Percentiles rank a stretch among this genome's conserved stretches.
Conservation (phyloP, 2,797 vertebrate species). For the Cichlasoma orientale region DNA sequence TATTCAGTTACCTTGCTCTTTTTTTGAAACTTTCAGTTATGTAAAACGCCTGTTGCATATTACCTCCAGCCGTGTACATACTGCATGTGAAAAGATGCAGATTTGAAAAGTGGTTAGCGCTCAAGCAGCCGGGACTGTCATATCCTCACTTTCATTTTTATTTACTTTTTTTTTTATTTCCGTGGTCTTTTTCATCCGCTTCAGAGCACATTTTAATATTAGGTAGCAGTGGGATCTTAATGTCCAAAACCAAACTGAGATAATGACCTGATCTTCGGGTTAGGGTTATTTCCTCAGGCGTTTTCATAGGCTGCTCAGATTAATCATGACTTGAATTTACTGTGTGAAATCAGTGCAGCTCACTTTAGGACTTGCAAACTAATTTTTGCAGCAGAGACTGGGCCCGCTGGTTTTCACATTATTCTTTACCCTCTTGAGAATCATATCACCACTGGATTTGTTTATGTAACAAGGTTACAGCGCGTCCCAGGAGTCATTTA, state of each 20-base stretch:
- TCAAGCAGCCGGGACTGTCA: background rate
- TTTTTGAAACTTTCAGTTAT: background rate
- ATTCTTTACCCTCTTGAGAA: background rate
- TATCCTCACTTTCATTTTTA: background rate
- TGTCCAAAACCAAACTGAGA: background rate
- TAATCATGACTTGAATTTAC: background rate
- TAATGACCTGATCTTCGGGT: background rate
- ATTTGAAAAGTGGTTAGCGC: background rate
- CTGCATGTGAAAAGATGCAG: background rate
- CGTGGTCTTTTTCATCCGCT: background rate
- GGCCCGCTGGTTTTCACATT: background rate
- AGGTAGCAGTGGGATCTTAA: background rate
- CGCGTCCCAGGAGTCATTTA: background rate
- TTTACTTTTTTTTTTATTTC: no score
- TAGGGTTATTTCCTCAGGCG: background rate
- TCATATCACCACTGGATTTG: background rate
- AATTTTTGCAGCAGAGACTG: background rate
- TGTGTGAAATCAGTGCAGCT: background rate
- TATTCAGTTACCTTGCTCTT: background rate
- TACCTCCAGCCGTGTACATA: background rate
- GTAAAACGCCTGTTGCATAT: background rate
- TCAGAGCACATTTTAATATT: background rate
- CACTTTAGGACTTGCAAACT: background rate
- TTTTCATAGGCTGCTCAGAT: background rate
- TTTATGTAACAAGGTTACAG: background rate